Percentiles rank a stretch among this genome's conserved stretches.
These are phyloP conservation scores for Macrophya annulata DNA, from an alignment of 2,888 invertebrate species.

Conservation along the genomic window DNA sequence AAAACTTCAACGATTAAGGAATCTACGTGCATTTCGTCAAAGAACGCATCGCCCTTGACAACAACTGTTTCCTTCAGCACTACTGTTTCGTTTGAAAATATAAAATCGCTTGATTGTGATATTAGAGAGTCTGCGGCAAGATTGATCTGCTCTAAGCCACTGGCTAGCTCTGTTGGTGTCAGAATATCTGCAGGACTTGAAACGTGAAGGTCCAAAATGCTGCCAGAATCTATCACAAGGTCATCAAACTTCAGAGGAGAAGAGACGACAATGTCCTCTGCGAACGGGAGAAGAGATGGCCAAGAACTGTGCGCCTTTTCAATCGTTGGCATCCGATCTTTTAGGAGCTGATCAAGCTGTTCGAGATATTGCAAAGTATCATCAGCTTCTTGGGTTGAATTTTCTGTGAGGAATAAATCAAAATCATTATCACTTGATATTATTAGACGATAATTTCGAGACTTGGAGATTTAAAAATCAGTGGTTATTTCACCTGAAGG, in stretches of 20 bases:
- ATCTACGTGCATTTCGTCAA: conserved; percentile 67
- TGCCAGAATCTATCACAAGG: conserved; percentile 63
- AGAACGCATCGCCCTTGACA: conserved; percentile 64
- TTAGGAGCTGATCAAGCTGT: conserved; percentile 64
- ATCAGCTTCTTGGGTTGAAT: conserved; percentile 52
- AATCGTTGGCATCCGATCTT: conserved; percentile 63
- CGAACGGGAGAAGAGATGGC: conserved; percentile 62
- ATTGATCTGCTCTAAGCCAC: conserved; percentile 56
- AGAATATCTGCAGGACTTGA: conserved; percentile 46
- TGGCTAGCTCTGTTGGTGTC: conserved; percentile 57
- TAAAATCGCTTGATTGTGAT: conserved; percentile 47
- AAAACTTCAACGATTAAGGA: conserved; percentile 63
- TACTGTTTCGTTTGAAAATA: neutral
- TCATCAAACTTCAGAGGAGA: conserved; percentile 61
- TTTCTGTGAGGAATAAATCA: conserved; percentile 58
- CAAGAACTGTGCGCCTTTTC: conserved; percentile 63
- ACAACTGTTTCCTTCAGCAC: conserved; percentile 60
- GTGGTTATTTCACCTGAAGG: neutral
- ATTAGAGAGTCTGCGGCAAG: conserved; percentile 49
- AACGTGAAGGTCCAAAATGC: conserved; percentile 58
- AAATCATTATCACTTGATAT: neutral
- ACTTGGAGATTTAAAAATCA: conserved; percentile 1
- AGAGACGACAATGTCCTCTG: conserved; percentile 60
- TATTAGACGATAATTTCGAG: conserved; percentile 37
- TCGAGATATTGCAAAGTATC: conserved; percentile 64